These are phyloP conservation scores for Apotomis turbidana DNA, from an alignment of 2,888 invertebrate genomes.

Conservation along the genomic window DNA sequence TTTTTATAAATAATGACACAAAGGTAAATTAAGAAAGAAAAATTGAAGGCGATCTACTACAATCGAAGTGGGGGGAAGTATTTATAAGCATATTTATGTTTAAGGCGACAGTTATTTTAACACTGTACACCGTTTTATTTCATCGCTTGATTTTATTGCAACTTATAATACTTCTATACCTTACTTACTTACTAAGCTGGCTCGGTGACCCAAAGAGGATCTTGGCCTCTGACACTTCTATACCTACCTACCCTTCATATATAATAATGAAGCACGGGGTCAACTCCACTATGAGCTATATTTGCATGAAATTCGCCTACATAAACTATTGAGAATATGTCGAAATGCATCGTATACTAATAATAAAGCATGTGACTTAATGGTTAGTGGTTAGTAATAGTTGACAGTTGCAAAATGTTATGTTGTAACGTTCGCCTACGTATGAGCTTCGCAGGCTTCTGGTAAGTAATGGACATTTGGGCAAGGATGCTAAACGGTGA, in stretches of 20 bases:
- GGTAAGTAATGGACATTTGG: constrained; percentile 51
- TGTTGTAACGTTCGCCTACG: constrained; percentile 22
- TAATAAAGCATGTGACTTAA: constrained; percentile 24
- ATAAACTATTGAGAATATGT: constrained; percentile 24
- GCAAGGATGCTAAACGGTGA: constrained; percentile 66
- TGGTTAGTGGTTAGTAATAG: constrained; percentile 11
- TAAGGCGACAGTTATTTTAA: background rate
- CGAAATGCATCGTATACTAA: constrained; percentile 20
- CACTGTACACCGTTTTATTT: background rate
- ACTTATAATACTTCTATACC: background rate
- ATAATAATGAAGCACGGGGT: background rate
- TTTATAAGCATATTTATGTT: constrained; percentile 3
- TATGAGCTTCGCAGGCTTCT: constrained; percentile 50
- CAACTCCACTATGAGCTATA: constrained; percentile 3
- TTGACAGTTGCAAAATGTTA: constrained; percentile 21
- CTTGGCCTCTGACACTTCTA: too few species aligned
- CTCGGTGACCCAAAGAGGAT: too few species aligned
- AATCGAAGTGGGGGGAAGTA: too few species aligned
- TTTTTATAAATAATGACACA: too few species aligned
- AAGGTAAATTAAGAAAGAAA: too few species aligned
- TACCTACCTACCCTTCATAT: too few species aligned
- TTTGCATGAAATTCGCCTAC: constrained; percentile 24
- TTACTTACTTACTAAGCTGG: too few species aligned
- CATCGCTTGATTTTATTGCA: background rate
- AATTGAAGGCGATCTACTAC: too few species aligned